Evolutionary conservation across 1,140 invertebrate genomes (phyloP).

Genomic region (Oedothorax gibbosus): DNA sequence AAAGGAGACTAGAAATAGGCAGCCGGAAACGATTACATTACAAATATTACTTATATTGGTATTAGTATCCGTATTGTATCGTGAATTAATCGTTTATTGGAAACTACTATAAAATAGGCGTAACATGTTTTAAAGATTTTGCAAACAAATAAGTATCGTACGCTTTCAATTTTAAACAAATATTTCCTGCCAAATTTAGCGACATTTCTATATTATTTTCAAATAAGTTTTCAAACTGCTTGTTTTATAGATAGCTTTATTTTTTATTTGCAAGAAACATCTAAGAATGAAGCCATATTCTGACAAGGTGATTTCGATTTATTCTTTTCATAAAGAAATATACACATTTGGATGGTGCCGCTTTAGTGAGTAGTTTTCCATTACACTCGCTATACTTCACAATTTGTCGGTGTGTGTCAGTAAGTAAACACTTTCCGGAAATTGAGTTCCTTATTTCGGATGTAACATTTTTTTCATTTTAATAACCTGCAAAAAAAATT

Average conservation of each 20-base stretch:
- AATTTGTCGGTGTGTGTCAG: slow-evolving; percentile 17
- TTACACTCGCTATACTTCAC: slow-evolving; percentile 12
- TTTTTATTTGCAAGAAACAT: background rate
- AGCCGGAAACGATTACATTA: no score
- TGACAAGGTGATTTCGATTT: no score
- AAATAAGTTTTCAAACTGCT: background rate
- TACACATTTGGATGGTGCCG: slow-evolving; percentile 1
- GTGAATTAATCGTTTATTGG: no score
- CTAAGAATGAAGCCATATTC: no score
- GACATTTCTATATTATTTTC: background rate
- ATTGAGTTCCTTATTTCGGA: slow-evolving; percentile 18
- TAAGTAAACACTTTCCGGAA: slow-evolving; percentile 29
- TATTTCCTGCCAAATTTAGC: background rate
- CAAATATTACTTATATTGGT: no score
- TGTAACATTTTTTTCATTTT: slow-evolving; percentile 23
- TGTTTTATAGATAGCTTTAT: background rate
- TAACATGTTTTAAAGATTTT: no score
- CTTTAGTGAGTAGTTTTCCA: slow-evolving; percentile 18
- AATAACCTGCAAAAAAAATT: background rate
- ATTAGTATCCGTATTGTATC: no score
- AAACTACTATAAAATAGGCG: no score
- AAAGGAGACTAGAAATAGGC: no score
- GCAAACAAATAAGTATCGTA: no score
- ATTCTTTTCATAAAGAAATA: background rate
- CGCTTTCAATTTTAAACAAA: no score